Conservation (phyloP, 2,113 vertebrate species). For the Tichodroma muraria region DNA sequence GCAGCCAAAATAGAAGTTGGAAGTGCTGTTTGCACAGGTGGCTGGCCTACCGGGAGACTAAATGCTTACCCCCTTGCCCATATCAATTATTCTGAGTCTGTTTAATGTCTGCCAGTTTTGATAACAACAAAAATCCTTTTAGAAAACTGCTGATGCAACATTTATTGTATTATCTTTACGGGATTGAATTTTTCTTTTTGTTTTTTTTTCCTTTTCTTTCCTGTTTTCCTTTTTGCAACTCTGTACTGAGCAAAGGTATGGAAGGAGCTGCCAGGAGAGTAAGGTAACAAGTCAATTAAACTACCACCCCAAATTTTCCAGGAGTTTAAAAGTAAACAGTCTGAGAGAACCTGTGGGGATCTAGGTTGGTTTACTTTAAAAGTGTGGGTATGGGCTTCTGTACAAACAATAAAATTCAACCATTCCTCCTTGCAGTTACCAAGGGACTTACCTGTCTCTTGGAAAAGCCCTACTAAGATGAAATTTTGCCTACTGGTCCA, state of each 20-base stretch:
- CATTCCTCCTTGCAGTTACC: not conserved
- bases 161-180: constrained; percentile 39
- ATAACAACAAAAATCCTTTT: constrained; percentile 63
- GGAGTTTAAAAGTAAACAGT: constrained; percentile 20
- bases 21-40: constrained; percentile 76
- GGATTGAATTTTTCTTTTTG: not conserved
- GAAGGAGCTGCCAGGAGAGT: not conserved
- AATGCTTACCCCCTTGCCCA: constrained; percentile 56
- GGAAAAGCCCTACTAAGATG: not conserved
- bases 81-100: constrained; percentile 70
- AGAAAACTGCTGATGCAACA: constrained; percentile 63
- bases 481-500: not conserved
- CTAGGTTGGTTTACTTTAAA: constrained; percentile 1
- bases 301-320: not conserved
- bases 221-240: not conserved
- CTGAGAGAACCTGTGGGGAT: not conserved
- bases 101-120: constrained; percentile 64
- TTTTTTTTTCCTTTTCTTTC: not conserved
- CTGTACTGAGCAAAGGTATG: not conserved
- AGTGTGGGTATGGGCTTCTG: not conserved
- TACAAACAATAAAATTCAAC: not conserved
- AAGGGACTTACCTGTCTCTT: constrained; percentile 15
- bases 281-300: not conserved
- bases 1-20: constrained; percentile 54
- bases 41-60: constrained; percentile 54